Conservation (phyloP, 2,888 invertebrate species). For the Lottia scabra region DNA sequence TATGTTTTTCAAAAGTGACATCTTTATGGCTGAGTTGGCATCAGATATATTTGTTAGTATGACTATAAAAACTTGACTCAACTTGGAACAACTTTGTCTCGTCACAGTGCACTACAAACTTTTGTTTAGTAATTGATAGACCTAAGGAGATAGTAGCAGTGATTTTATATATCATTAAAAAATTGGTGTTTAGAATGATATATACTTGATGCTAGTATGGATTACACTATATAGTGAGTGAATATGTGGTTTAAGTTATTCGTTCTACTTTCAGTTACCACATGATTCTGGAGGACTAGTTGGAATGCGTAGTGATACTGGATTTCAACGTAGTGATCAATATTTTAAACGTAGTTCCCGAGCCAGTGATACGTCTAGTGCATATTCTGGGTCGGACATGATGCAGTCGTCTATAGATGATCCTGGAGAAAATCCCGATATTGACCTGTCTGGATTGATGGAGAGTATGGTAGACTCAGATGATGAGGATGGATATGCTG, state of each 20-base stretch:
- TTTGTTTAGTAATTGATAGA: no score
- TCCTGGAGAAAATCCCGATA: constrained; percentile 72
- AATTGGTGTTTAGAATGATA: no score
- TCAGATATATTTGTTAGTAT: no score
- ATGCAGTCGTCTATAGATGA: constrained; percentile 74
- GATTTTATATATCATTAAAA: no score
- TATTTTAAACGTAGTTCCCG: constrained; percentile 56
- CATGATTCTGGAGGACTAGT: constrained; percentile 35
- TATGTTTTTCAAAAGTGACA: no score
- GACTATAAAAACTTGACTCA: no score
- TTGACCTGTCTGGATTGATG: constrained; percentile 91
- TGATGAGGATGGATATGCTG: constrained; percentile 81
- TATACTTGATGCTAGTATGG: no score
- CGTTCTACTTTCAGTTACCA: constrained; percentile 34
- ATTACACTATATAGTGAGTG: no score
- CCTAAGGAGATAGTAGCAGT: no score
- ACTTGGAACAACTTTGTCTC: no score
- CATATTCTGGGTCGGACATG: constrained; percentile 92
- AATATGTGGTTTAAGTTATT: background rate
- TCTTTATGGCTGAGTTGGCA: no score
- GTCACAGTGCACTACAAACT: no score
- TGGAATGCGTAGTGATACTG: constrained; percentile 19
- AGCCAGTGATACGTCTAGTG: constrained; percentile 91
- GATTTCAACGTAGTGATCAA: constrained; percentile 28
- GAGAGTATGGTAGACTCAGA: constrained; percentile 97